A percentile compares a stretch with the other conserved stretches of the same genome.
Evolutionary conservation across 2,797 vertebrate genomes (phyloP).

Genomic region (Alauda arvensis): DNA sequence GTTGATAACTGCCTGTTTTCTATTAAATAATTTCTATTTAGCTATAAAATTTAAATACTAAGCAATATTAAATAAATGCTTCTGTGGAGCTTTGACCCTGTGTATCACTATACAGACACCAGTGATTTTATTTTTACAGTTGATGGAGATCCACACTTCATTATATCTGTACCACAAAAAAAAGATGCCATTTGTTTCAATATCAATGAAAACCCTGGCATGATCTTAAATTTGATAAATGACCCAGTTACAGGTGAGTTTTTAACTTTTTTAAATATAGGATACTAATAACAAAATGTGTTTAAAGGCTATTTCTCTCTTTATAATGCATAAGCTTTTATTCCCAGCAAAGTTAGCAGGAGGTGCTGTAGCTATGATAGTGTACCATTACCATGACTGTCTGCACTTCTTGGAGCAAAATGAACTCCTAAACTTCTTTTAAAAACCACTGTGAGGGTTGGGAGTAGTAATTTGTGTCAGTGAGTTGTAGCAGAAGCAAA

Average conservation of each 20-base stretch:
- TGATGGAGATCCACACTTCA: conserved; percentile 94
- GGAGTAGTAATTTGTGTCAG: background rate
- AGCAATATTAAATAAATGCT: background rate
- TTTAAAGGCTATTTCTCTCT: background rate
- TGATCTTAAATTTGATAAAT: conserved; percentile 83
- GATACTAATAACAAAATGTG: background rate
- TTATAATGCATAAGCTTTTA: background rate
- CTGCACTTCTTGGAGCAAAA: background rate
- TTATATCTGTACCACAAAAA: conserved; percentile 82
- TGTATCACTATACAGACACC: background rate
- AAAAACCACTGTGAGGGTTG: background rate
- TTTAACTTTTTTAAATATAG: background rate
- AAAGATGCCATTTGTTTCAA: conserved; percentile 90
- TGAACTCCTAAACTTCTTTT: background rate
- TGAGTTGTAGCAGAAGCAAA: background rate
- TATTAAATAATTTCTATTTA: background rate
- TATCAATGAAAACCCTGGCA: conserved; percentile 85
- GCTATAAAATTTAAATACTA: background rate
- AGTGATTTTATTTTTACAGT: conserved; percentile 68
- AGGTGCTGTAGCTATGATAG: background rate
- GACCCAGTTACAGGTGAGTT: conserved; percentile 84
- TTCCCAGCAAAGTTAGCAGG: background rate
- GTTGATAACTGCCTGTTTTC: background rate
- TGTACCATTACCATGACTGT: background rate
- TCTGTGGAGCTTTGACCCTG: background rate